A percentile compares a stretch with the other conserved stretches of the same genome.
phyloP scores from a whole-genome alignment of 1,140 invertebrate genomes.

The Trigoniulus corallinus region DNA sequence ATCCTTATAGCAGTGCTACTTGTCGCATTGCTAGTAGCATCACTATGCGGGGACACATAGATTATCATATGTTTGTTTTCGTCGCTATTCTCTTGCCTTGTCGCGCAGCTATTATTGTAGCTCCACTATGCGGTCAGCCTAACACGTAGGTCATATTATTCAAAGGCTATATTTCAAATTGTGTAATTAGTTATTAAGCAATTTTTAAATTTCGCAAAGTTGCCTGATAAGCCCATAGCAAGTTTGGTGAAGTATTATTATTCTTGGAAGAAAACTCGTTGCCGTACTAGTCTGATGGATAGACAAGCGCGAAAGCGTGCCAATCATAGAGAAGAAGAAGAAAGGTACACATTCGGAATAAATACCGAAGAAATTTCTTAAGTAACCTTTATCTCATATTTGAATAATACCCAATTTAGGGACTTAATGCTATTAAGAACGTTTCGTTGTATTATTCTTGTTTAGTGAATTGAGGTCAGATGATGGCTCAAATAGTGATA shows the following conservation, averaged over 20 bases:
- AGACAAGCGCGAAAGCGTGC: slow-evolving; percentile 56
- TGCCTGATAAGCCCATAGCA: slow-evolving; percentile 92
- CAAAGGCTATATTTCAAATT: background rate
- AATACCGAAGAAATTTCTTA: no score
- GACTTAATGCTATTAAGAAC: slow-evolving; percentile 60
- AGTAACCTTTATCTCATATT: no score
- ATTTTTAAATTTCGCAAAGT: slow-evolving; percentile 31
- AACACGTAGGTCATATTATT: background rate
- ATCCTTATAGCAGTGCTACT: no score
- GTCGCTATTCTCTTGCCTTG: no score
- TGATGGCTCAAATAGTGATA: slow-evolving; percentile 62
- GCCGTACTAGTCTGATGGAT: slow-evolving; percentile 84
- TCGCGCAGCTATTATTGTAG: no score
- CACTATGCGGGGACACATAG: no score
- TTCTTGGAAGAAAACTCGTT: slow-evolving; percentile 91
- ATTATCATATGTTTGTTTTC: no score
- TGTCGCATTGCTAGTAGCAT: no score
- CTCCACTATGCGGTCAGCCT: no score
- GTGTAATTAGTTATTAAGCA: slow-evolving; percentile 1
- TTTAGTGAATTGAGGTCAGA: slow-evolving; percentile 49
- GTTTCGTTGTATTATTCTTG: slow-evolving; percentile 24
- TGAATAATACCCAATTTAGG: no score
- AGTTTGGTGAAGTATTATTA: slow-evolving; percentile 96
- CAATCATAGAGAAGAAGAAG: slow-evolving; percentile 25
- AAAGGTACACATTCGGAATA: slow-evolving; percentile 33